Evolutionary conservation across 2,113 vertebrate species (phyloP).

Genomic region (Mastomys coucha): DNA sequence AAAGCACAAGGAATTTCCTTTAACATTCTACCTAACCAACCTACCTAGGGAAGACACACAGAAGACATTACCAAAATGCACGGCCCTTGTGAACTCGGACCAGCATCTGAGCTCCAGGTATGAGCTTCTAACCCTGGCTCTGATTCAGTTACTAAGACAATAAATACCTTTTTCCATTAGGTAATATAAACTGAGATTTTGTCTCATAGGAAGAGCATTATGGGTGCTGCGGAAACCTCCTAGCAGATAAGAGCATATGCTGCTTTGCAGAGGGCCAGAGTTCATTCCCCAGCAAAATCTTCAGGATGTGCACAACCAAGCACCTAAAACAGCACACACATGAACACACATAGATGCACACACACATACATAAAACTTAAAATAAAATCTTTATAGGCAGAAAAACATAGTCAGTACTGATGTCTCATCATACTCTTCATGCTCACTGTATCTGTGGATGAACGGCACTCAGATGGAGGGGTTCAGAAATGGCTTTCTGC

Average conservation of each 20-base stretch:
- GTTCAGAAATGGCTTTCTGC: conserved; percentile 8
- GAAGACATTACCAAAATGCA: background rate
- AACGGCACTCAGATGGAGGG: background rate
- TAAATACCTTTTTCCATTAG: background rate
- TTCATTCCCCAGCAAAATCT: too few species aligned
- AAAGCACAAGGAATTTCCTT: background rate
- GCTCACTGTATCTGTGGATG: background rate
- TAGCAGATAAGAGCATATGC: background rate
- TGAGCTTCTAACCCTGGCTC: background rate
- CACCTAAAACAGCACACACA: background rate
- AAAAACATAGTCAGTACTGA: background rate
- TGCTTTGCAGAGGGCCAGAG: too few species aligned
- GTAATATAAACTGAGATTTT: background rate
- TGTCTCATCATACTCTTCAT: background rate
- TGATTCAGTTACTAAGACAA: background rate
- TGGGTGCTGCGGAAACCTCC: background rate
- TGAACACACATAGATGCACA: background rate
- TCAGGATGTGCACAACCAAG: too few species aligned
- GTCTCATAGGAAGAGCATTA: background rate
- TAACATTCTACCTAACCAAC: background rate
- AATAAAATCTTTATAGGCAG: background rate
- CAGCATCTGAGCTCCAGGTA: background rate
- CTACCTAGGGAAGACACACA: background rate
- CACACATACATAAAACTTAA: background rate
- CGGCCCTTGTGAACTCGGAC: background rate